These are phyloP conservation scores for Stenurella melanura DNA, from an alignment of 2,888 invertebrate species.

Conservation along the genomic window DNA sequence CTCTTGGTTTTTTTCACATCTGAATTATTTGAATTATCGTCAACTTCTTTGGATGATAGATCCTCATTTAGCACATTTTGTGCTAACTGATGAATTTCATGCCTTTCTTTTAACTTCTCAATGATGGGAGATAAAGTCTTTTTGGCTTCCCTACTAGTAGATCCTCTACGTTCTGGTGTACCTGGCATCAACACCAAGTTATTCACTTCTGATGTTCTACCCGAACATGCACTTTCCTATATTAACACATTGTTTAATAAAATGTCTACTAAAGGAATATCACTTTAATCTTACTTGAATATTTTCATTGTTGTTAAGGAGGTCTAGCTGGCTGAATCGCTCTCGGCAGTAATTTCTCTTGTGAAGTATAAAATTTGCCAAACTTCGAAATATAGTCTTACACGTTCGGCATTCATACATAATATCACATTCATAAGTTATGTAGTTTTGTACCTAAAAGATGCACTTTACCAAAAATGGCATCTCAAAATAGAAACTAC, in stretches of 20 bases:
- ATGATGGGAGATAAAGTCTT: conserved; percentile 56
- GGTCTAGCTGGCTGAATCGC: conserved; percentile 69
- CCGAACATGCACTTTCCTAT: conserved; percentile 40
- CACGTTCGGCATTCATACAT: conserved; percentile 94
- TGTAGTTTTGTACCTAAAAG: conserved; percentile 82
- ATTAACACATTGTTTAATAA: background rate
- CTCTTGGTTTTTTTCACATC: conserved; percentile 39
- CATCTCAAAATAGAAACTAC: background rate
- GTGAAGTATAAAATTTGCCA: conserved; percentile 92
- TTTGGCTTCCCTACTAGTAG: background rate
- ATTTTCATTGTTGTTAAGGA: conserved; percentile 45
- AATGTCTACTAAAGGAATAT: background rate
- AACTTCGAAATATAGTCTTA: conserved; percentile 88
- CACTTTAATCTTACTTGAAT: conserved; percentile 45
- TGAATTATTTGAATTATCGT: conserved; percentile 37
- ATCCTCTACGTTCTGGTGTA: conserved; percentile 11
- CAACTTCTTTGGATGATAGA: conserved; percentile 20
- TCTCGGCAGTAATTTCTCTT: conserved; percentile 88
- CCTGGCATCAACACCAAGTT: conserved; percentile 5
- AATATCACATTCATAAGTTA: conserved; percentile 90
- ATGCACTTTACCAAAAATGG: conserved; percentile 18
- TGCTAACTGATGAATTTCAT: conserved; percentile 61
- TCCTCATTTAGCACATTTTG: conserved; percentile 56
- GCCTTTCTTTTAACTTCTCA: conserved; percentile 62
- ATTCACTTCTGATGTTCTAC: conserved; percentile 29